Percentiles rank a stretch among this genome's conserved stretches.
Evolutionary conservation across 2,888 invertebrate genomes (phyloP).

Genomic region (Allygus modestus): DNA sequence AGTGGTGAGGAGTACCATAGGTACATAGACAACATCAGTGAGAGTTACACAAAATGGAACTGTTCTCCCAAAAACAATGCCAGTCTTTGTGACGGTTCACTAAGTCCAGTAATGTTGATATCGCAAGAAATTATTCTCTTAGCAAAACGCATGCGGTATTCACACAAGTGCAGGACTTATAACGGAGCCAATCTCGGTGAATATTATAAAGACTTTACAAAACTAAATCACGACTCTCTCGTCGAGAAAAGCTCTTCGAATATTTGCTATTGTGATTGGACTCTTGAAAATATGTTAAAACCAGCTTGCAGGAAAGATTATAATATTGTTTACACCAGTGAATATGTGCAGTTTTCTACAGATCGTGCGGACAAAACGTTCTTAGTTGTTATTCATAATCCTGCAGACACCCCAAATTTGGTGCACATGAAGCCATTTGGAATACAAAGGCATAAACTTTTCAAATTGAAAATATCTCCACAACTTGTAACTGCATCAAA

Average conservation of each 20-base stretch:
- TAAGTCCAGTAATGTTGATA: neutral
- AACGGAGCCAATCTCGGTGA: neutral
- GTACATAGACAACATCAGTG: neutral
- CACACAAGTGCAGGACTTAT: neutral
- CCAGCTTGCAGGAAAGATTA: neutral
- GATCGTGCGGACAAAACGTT: neutral
- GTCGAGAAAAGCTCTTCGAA: too few relatives aligned
- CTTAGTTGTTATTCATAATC: neutral
- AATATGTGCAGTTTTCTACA: neutral
- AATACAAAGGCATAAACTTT: neutral
- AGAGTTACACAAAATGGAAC: neutral
- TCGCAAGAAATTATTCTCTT: neutral
- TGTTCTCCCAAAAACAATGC: neutral
- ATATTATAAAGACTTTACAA: neutral
- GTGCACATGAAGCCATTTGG: neutral
- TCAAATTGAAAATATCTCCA: neutral
- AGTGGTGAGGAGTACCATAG: neutral
- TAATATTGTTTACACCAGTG: neutral
- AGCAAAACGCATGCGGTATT: neutral
- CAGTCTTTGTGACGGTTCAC: neutral
- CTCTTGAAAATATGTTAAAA: neutral
- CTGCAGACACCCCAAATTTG: neutral
- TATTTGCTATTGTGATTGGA: neutral
- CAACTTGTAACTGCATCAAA: neutral
- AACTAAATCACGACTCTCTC: too few relatives aligned